Conservation (phyloP, 2,888 invertebrate genomes). For the Dysmachus trigonus region DNA sequence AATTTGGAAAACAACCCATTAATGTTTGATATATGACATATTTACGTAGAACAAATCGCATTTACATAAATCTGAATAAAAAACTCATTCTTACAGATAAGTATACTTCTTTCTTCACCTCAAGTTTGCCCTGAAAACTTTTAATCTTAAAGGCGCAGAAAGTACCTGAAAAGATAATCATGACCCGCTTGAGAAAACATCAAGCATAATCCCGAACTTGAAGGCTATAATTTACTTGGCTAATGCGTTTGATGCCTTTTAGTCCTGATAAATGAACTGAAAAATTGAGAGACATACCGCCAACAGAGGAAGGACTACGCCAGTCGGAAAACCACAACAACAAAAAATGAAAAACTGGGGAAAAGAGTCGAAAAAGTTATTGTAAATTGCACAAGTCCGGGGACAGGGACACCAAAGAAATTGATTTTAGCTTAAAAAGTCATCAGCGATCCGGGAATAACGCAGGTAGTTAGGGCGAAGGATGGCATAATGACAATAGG, state of each 20-base stretch:
- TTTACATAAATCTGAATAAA: too few species aligned
- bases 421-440: conserved; percentile 35
- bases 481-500: background rate
- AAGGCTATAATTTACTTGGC: background rate
- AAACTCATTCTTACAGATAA: too few species aligned
- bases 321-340: background rate
- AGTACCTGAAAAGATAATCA: background rate
- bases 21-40: too few species aligned
- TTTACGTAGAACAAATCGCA: too few species aligned
- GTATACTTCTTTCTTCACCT: too few species aligned
- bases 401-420: background rate
- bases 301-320: background rate
- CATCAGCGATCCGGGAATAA: background rate
- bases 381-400: background rate
- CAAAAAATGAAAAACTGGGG: background rate
- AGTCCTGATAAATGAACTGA: conserved; percentile 21
- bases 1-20: too few species aligned
- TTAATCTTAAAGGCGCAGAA: background rate
- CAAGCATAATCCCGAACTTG: background rate
- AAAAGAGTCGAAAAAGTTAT: background rate
- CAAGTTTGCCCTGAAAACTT: background rate
- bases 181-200: background rate
- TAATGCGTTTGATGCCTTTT: background rate
- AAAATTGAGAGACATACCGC: background rate
- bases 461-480: background rate